Evolutionary conservation across 2,113 vertebrate species (phyloP), one percentile per base, ranked within the genome.

Genomic region (Spea bombifrons): DNA sequence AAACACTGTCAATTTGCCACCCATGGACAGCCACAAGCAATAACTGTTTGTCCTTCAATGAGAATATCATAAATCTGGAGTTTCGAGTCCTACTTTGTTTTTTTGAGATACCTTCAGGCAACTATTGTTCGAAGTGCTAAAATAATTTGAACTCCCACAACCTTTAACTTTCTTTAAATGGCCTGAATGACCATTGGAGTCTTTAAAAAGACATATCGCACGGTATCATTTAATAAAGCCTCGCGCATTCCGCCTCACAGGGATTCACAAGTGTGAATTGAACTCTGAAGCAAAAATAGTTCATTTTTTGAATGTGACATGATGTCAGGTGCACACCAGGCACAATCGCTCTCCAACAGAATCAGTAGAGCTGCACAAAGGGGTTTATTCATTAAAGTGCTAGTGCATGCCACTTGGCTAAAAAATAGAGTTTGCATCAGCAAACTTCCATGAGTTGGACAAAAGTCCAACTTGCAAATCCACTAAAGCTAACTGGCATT

Each of bases 1-100:
- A 80, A 80, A 80, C 50, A 73, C 77, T 80, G 78, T 80, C 78
- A 80, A 80, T 80, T 80, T 74, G 71, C 78, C 78, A 80, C 78
- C 78, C 78, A 80, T 80, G 52, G 78, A 80, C 78, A 80, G 78
- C 78, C 78, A 74, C 67, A 80, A 80, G 78, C 78, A 80, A 80
- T 30, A 80, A 80, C 78, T 80, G 71, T 80, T 67, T 80, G 78
- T 80, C 78, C 78, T 80, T 80, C 78, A 68, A 66, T 80, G 17
- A 74, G 65, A 68, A 53, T 65, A 74, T 74, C 71, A 80, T 80
- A 80, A 80, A 80, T 80, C 71, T 74, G 67, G 7, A 80, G 64
- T 74, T 80, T 17, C 64, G 59, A 67, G 64, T 48, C 6, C 65
- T 52, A 66, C 55, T 53, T 74, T 80, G 66, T 72, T 80, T 80